Evolutionary conservation across 2,113 vertebrate genomes (phyloP), one percentile per base, ranked within the genome.

Genomic region (Sorex fumeus): DNA sequence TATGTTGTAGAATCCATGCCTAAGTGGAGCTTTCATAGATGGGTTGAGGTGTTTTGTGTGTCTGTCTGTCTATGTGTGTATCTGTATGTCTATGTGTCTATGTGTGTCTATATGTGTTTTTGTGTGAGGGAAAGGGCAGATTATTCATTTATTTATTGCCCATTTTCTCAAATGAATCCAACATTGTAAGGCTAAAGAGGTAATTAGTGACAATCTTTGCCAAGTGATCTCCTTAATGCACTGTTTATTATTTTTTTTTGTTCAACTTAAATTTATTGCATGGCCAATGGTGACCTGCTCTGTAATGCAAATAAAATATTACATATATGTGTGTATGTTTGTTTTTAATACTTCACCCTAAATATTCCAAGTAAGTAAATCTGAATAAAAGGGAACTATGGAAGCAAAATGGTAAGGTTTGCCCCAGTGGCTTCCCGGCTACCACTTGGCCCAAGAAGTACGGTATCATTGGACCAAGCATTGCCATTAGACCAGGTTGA

Each of bases 241-340:
- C 30, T 71, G 34, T 75, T 80, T 85, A 16, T 34, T 47, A 19
- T 90, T 94, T 34, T 28, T 9, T 67, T 90, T 78, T 11, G 12
- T 87, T 60, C 72, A 16, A 19, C 16, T 23, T 27, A 57, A 87
- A 69, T 84, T 23, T 53, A 28, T 77, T 74, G 8, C 71, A 67
- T 90, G 16, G 16, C 36, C n/a, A 69, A 27, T 12, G 18, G 19
- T 23, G 3, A 30, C 45, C 77, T 21, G 12, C 12, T 30, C 12
- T 70, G 9, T 53, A 6, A 53, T 74, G 28, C 28, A 80, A 45
- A 88, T 34, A 75, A 64, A 75, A 53, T 60, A 60, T 60, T 23
- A 60, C 18, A 7, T 7, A 12, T 69, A 25, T 70, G 34, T 67
- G 25, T 66, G 1, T 32, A 12, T 74, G 19, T 70, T 79, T 84